Base-by-base conservation (phyloP, 53 echinoderm and acorn worm genomes). In the Temnopleurus reevesii region DNA sequence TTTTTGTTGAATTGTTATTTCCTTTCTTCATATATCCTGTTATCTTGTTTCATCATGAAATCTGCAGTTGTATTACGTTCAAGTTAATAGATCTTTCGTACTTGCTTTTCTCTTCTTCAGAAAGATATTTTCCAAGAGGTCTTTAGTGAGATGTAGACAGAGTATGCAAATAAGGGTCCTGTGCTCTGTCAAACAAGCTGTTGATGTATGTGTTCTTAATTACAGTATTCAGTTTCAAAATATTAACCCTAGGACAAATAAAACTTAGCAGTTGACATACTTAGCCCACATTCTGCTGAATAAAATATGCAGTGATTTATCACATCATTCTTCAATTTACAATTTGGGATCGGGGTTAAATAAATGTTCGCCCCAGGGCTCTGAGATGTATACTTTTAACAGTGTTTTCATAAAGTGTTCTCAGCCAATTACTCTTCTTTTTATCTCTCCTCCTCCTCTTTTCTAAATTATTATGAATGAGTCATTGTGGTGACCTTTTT, bases 181-280 rank as follows among this genome's bases (percentile, higher is more conserved):
- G 21, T 25, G 83, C 54, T 21, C 51, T 51, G 51, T 56, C 83
- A 83, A 34, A 55, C 83, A 4, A 34, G 18, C 36, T 60, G 85
- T 87, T 87, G 88, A 87, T 87, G 88, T 87, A 87, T 87, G 88
- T 66, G 88, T 87, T 66, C 88, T 66, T 87, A 65, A 87, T 87
- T 71, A 55, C 65, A 47, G 71, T 66, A 87, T 87, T 87, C 46
- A 87, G 88, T 87, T 64, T 66, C 88, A 87, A 71, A 87, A 87
- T 66, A 87, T 87, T 66, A 87, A 87, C 88, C 65, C 47, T 34
- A 53, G 88, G 88, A 66, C 33, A 21, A 34, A 66, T 65, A 87
- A 87, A 66, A 87, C 34, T 47, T 66, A 87, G 65, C 88, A 87
- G 65, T 87, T 87, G 88, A 66, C 88, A 87, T 66, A 87, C 66